Evolutionary conservation across 2,888 invertebrate species (phyloP).

Genomic region (Diaphora mendica): DNA sequence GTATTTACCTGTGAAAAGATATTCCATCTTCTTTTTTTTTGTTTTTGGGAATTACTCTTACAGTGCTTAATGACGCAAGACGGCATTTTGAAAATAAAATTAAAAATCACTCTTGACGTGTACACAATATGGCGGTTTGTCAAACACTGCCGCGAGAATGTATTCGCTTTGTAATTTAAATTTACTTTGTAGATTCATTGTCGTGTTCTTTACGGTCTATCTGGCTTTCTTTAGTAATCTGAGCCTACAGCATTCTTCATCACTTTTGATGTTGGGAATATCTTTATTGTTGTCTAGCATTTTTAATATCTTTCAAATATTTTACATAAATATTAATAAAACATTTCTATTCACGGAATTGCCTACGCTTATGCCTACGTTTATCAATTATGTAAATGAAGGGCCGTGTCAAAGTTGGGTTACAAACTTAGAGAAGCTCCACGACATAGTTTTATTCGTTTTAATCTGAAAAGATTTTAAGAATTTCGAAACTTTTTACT

Average conservation of each 20-base stretch:
- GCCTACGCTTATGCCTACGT: neutral
- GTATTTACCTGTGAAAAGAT: no score
- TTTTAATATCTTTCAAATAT: neutral
- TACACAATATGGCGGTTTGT: no score
- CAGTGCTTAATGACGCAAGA: no score
- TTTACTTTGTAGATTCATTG: no score
- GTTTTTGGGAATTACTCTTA: no score
- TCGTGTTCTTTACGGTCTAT: no score
- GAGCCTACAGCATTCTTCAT: neutral
- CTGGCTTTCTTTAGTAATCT: no score
- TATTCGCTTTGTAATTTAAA: no score
- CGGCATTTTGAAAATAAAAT: no score
- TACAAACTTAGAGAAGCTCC: neutral
- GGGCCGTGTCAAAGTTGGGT: neutral
- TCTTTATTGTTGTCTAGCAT: neutral
- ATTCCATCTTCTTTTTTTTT: no score
- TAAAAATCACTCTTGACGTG: no score
- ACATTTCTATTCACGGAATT: neutral
- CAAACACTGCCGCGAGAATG: no score
- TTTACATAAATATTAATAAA: neutral
- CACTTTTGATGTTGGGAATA: neutral
- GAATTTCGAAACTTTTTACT: neutral
- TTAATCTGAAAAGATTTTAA: neutral
- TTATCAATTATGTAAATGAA: neutral
- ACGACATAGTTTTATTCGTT: neutral